Evolutionary conservation across 1,140 invertebrate species (phyloP).

Genomic region (Acromyrmex echinatior): DNA sequence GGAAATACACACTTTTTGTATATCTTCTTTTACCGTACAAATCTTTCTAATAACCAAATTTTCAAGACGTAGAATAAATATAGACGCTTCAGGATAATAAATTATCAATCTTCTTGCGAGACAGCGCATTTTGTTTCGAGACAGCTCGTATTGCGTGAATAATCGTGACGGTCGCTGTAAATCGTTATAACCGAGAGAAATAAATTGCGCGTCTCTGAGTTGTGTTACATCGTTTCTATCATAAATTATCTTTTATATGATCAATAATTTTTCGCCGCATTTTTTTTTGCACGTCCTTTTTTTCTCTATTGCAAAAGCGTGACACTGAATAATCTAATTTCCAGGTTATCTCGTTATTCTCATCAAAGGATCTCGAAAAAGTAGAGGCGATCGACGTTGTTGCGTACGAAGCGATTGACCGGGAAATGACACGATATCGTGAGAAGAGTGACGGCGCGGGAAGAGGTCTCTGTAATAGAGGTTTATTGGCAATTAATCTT

Average conservation of each 20-base stretch:
- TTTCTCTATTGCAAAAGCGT: neutral
- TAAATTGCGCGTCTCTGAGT: slow-evolving; percentile 36
- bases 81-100: slow-evolving; percentile 37
- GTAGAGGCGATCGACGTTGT: slow-evolving; percentile 4
- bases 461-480: slow-evolving; percentile 74
- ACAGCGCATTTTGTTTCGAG: slow-evolving; percentile 50
- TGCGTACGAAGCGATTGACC: slow-evolving; percentile 48
- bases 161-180: slow-evolving; percentile 44
- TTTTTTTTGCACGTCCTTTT: neutral
- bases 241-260: slow-evolving; percentile 50
- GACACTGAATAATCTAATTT: slow-evolving; percentile 22
- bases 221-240: slow-evolving; percentile 11
- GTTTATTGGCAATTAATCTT: slow-evolving; percentile 80
- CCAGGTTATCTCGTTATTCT: slow-evolving; percentile 13
- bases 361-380: slow-evolving; percentile 5
- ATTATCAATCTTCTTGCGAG: slow-evolving; percentile 45
- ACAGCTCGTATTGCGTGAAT: slow-evolving; percentile 53
- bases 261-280: slow-evolving; percentile 32
- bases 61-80: neutral
- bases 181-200: slow-evolving; percentile 48
- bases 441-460: slow-evolving; percentile 74
- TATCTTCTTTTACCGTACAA: neutral
- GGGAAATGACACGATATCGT: slow-evolving; percentile 57
- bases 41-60: neutral
- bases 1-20: neutral